Evolutionary conservation across 2,888 invertebrate species (phyloP).

Genomic region (Habrosyne pyritoides): DNA sequence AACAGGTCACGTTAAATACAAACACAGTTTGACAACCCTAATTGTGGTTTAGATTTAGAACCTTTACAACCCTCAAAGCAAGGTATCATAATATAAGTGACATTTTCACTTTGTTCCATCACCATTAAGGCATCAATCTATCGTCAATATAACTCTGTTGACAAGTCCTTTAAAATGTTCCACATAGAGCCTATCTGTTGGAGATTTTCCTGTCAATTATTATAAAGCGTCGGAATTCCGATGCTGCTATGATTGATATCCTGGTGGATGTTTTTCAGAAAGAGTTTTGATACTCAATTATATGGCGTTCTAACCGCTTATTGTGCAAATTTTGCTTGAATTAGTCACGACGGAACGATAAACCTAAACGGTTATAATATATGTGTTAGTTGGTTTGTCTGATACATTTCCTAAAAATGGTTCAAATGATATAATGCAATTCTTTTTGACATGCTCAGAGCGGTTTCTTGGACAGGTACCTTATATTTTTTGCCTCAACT

Average conservation of each 20-base stretch:
- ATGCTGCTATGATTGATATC: slow-evolving; percentile 51
- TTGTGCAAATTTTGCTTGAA: background rate
- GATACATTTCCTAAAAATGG: too few species aligned
- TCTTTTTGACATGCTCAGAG: too few species aligned
- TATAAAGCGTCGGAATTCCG: slow-evolving; percentile 32
- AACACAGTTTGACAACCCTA: background rate
- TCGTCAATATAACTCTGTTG: slow-evolving; percentile 35
- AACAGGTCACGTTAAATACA: too few species aligned
- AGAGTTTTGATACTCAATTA: background rate
- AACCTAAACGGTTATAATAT: too few species aligned
- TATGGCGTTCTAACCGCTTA: background rate
- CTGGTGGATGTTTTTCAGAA: slow-evolving; percentile 10
- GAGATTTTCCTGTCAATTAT: slow-evolving; percentile 55
- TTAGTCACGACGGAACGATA: too few species aligned
- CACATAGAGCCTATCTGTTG: slow-evolving; percentile 42
- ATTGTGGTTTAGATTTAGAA: too few species aligned
- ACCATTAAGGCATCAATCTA: slow-evolving; percentile 56
- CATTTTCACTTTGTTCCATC: slow-evolving; percentile 43
- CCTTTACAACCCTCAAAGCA: background rate
- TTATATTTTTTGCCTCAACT: too few species aligned
- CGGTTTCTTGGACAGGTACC: too few species aligned
- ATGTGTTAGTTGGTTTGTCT: too few species aligned
- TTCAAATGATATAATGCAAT: too few species aligned
- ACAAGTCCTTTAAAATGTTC: slow-evolving; percentile 52
- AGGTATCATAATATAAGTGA: slow-evolving; percentile 25